These are phyloP conservation scores for Menidia beryllina DNA, from an alignment of 2,113 vertebrate species.

Conservation along the genomic window DNA sequence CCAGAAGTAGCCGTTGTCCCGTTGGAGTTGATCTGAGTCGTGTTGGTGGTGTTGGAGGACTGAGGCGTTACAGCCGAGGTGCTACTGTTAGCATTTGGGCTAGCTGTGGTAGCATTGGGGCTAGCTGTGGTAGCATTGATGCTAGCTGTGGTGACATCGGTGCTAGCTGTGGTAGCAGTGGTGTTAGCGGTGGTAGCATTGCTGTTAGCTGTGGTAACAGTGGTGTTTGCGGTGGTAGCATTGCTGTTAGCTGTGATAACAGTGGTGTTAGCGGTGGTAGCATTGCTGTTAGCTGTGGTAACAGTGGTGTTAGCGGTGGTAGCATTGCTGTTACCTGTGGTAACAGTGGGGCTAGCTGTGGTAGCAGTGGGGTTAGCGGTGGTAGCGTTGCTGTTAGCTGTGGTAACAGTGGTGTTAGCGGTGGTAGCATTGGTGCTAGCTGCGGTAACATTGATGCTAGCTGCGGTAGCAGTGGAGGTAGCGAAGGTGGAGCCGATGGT, in stretches of 20 bases:
- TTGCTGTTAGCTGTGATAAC: not conserved
- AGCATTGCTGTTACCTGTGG: too few relatives aligned
- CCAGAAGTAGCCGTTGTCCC: fast-evolving
- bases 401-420: not conserved
- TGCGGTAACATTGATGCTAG: not conserved
- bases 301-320: too few relatives aligned
- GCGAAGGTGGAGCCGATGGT: not conserved
- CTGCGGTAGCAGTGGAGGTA: too few relatives aligned
- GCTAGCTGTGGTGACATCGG: not conserved
- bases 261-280: not conserved
- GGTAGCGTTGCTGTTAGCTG: too few relatives aligned
- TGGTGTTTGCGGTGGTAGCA: not conserved
- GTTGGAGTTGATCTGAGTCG: not conserved
- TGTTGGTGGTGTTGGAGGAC: not conserved
- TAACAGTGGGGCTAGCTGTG: too few relatives aligned
- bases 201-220: not conserved
- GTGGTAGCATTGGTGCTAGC: not conserved
- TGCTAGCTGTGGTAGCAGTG: too few relatives aligned
- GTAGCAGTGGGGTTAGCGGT: too few relatives aligned
- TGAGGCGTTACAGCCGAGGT: too few relatives aligned
- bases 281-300: too few relatives aligned
- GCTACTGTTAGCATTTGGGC: not conserved
- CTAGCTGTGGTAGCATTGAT: not conserved
- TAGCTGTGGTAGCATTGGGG: not conserved
- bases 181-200: not conserved